Base-by-base conservation (phyloP, 1,140 invertebrate species). In the Bombus soroeensis region DNA sequence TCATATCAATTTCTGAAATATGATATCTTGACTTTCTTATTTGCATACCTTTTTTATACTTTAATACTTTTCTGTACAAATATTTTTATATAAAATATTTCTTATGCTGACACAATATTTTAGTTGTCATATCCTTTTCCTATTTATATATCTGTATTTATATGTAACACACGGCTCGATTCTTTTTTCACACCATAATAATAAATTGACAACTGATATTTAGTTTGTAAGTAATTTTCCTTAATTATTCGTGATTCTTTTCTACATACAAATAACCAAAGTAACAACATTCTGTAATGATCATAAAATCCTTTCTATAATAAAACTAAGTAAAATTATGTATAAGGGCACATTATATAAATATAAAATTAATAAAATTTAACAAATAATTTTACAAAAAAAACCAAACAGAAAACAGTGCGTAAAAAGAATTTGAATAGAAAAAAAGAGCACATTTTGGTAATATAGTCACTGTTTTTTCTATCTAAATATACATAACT, bases 51-150 rank as follows among this genome's bases (percentile, higher is more conserved):
- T n/a, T 77, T 93, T 74, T 81, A 39, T 86, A 64, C 18, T 70
- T 85, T 91, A 89, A 88, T 90, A 92, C 25, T 91, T 88, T 86
- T 93, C 89, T 94, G 92, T 94, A 94, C 93, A 94, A 94, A 94
- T 93, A 94, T 94, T 90, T 93, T 93, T 93, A 94, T 94, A 93
- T 93, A 94, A 94, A 94, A 94, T 94, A 93, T 93, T 93, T 87
- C 88, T 93, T 85, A 84, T 91, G 87, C 75, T 70, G 74, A 70
- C 10, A 74, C 74, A 81, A 53, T 57, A 72, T 25, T 62, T 66
- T 73, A 83, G 41, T 62, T 83, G 13, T 34, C 74, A 76, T 47
- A 37, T 77, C 43, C n/a, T 10, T 75, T 64, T 64, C 9, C 37
- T 78, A 80, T 25, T 80, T 80, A 43, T 85, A 80, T 47, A 85